These are phyloP conservation scores for Emesis furor DNA, from an alignment of 2,888 invertebrate species.

Conservation along the genomic window DNA sequence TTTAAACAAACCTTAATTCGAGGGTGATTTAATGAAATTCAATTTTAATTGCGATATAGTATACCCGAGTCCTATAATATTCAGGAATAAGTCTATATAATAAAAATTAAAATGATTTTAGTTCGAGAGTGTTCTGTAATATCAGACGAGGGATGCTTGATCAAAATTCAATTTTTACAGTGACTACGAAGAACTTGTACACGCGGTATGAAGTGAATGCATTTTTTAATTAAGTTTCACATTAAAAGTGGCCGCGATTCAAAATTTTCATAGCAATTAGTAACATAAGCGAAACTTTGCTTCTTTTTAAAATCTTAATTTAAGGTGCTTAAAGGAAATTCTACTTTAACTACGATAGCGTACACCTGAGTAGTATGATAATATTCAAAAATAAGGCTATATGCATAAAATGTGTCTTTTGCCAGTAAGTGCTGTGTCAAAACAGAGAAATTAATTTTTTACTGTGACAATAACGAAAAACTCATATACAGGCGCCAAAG, in stretches of 20 bases:
- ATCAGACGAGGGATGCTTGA: slow-evolving; percentile 11
- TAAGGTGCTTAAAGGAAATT: not conserved
- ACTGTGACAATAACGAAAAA: slow-evolving; percentile 14
- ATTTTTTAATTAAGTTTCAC: slow-evolving; percentile 15
- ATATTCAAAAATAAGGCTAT: too few relatives aligned
- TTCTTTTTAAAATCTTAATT: not conserved
- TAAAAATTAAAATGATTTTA: too few relatives aligned
- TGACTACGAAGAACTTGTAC: slow-evolving; percentile 5
- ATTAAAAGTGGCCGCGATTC: not conserved
- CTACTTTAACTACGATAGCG: not conserved
- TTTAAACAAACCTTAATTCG: too few relatives aligned
- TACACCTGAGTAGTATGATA: not conserved
- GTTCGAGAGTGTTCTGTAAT: not conserved
- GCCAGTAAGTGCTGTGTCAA: not conserved
- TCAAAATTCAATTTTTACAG: slow-evolving; percentile 20
- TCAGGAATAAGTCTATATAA: too few relatives aligned
- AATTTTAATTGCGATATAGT: too few relatives aligned
- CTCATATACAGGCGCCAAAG: not conserved
- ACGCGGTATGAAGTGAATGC: not conserved
- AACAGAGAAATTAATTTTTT: slow-evolving; percentile 14
- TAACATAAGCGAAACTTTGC: not conserved
- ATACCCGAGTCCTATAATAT: too few relatives aligned
- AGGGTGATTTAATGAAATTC: slow-evolving; percentile 19
- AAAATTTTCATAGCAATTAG: not conserved
- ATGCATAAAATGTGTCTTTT: too few relatives aligned